A percentile compares a stretch with the other conserved stretches of the same genome.
phyloP scores from a whole-genome alignment of 2,888 invertebrate species.

The Tenthredo notha region DNA sequence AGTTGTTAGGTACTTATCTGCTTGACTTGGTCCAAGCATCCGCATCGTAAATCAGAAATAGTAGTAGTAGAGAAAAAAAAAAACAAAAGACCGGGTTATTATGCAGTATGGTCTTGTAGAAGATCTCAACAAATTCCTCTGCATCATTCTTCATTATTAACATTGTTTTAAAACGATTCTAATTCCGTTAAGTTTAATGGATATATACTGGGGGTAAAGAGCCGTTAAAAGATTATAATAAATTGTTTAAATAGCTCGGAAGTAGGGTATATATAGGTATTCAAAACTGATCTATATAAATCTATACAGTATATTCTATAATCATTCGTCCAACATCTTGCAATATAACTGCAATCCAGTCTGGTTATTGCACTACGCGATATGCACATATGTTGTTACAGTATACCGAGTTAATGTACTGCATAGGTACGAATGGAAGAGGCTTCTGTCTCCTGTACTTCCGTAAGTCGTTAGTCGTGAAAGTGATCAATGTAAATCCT shows the following conservation, averaged over 20 bases:
- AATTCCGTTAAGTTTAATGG: not conserved
- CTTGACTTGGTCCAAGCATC: not conserved
- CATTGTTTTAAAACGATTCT: not conserved
- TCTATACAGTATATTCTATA: not conserved
- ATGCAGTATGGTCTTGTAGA: not conserved
- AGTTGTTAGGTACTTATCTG: slow-evolving; percentile 11
- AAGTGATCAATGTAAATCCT: slow-evolving; percentile 30
- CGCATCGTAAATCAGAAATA: slow-evolving; percentile 13
- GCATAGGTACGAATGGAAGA: not conserved
- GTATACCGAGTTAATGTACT: not conserved
- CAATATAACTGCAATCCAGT: not conserved
- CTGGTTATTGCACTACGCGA: slow-evolving; percentile 10
- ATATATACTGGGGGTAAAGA: not conserved
- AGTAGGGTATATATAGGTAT: not conserved
- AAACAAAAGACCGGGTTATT: not conserved
- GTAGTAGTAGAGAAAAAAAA: too few relatives aligned
- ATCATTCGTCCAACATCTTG: not conserved
- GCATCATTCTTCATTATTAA: not conserved
- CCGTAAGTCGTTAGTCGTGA: slow-evolving; percentile 26
- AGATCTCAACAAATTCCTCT: not conserved
- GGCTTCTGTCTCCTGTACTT: slow-evolving; percentile 4
- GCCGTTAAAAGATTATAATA: not conserved
- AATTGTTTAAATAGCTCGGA: not conserved
- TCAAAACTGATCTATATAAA: not conserved
- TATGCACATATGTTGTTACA: not conserved